A percentile compares a stretch with the other conserved stretches of the same genome.
Conservation (phyloP, 2,113 vertebrate genomes). For the Nettapus auritus region DNA sequence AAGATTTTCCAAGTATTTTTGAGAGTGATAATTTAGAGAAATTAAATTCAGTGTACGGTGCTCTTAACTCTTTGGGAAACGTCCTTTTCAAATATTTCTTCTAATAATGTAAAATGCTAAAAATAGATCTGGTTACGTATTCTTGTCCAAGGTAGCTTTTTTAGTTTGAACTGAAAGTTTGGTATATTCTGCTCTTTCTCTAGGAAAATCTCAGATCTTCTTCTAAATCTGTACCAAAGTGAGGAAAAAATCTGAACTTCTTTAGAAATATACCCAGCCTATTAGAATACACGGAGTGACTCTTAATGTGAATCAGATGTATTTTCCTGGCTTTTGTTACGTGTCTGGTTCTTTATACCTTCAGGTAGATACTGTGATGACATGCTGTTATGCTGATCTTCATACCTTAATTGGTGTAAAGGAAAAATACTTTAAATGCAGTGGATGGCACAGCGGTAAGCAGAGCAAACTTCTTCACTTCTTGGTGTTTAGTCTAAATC, state of each 20-base stretch:
- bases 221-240: background rate
- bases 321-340: background rate
- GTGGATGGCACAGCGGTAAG: background rate
- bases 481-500: background rate
- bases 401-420: constrained; percentile 6
- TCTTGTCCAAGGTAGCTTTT: background rate
- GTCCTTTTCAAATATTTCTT: background rate
- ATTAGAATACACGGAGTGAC: background rate
- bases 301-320: background rate
- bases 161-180: background rate
- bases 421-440: background rate
- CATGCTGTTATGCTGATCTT: background rate
- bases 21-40: background rate
- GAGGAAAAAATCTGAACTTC: background rate
- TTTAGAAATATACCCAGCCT: background rate
- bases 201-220: background rate
- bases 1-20: background rate
- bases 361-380: constrained; percentile 6
- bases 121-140: background rate
- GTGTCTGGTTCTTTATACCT: background rate
- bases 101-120: background rate
- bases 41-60: background rate
- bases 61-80: background rate
- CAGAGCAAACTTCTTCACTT: background rate
- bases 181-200: background rate